Percentiles rank a stretch among this genome's conserved stretches.
phyloP scores from a whole-genome alignment of 2,888 invertebrate species.

The Urechis unicinctus region DNA sequence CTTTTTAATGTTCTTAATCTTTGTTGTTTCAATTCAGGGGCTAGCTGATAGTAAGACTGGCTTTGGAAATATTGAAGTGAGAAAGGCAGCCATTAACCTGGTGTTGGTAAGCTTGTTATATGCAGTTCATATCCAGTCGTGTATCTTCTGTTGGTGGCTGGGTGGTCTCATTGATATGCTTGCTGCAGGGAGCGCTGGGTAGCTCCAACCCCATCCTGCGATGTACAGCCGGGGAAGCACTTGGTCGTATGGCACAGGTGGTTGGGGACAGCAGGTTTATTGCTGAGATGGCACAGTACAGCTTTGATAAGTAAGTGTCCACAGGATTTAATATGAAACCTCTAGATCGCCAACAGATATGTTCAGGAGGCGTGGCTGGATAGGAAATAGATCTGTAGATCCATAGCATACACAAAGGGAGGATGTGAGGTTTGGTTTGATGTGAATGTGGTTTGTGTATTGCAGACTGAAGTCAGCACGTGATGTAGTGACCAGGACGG shows the following conservation, averaged over 20 bases:
- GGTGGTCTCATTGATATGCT: not conserved
- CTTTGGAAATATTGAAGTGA: constrained; percentile 83
- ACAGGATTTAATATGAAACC: not conserved
- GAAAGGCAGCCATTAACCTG: constrained; percentile 67
- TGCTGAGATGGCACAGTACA: constrained; percentile 80
- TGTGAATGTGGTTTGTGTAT: not conserved
- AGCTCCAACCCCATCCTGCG: constrained; percentile 61
- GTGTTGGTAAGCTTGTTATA: constrained; percentile 60
- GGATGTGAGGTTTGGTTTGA: no score
- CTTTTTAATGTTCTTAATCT: no score
- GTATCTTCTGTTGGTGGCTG: not conserved
- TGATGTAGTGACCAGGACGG: constrained; percentile 78
- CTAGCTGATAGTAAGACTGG: constrained; percentile 76
- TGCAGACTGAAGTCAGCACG: constrained; percentile 68
- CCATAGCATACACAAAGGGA: no score
- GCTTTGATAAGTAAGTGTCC: constrained; percentile 65
- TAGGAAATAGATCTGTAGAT: no score
- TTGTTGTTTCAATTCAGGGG: constrained; percentile 55
- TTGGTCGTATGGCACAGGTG: constrained; percentile 87
- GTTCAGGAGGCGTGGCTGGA: no score
- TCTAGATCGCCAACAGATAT: no score
- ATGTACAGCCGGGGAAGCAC: constrained; percentile 90
- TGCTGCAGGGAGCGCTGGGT: constrained; percentile 50
- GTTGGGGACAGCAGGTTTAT: constrained; percentile 80
- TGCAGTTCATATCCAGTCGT: not conserved